These are phyloP conservation scores for Enteromius unitaeniatus DNA, from an alignment of 2,797 vertebrate species.

Conservation along the genomic window DNA sequence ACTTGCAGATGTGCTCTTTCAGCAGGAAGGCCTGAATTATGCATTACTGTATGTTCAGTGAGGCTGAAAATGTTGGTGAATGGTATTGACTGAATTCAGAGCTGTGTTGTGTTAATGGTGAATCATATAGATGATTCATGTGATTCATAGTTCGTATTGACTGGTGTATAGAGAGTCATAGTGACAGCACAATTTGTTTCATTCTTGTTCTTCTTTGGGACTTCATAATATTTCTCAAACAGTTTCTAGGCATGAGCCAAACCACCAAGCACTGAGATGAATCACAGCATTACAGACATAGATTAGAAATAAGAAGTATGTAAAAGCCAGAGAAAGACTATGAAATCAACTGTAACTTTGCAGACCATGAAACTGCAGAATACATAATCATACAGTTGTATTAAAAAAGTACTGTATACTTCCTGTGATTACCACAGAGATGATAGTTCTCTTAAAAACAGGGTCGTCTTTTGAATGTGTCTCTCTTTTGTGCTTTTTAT, in stretches of 20 bases:
- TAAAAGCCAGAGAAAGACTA: neutral
- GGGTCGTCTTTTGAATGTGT: neutral
- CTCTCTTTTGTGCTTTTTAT: neutral
- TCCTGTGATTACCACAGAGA: neutral
- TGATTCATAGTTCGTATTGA: conserved; percentile 6
- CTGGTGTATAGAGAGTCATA: neutral
- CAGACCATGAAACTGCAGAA: neutral
- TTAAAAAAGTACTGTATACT: neutral
- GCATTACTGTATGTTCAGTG: neutral
- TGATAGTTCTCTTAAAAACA: neutral
- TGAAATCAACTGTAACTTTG: neutral
- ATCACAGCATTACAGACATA: neutral
- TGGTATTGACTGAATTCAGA: neutral
- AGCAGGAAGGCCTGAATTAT: neutral
- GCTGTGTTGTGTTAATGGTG: neutral
- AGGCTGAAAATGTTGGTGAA: conserved; percentile 3
- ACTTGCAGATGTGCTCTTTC: conserved; percentile 1
- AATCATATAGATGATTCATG: conserved; percentile 1
- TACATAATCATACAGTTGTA: neutral
- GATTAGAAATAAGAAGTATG: neutral
- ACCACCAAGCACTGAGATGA: neutral
- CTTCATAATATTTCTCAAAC: neutral
- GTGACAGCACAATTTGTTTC: neutral
- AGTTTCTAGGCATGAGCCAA: neutral
- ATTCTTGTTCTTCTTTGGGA: neutral